Evolutionary conservation across 2,113 vertebrate species (phyloP), one percentile per base, ranked within the genome.

Genomic region (Pimephales promelas): DNA sequence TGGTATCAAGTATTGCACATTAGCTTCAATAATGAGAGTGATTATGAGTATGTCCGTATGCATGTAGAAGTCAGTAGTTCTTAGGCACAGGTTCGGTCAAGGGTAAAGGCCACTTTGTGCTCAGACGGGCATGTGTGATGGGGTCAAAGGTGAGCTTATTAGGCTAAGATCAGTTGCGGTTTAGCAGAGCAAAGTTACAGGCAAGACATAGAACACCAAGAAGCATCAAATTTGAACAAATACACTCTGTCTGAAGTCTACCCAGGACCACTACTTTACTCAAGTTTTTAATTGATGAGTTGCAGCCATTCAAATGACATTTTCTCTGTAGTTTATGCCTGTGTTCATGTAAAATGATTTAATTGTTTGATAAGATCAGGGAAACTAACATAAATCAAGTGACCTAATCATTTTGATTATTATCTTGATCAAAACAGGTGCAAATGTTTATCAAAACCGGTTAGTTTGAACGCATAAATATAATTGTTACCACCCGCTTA

Each of bases 81-180:
- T 79, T 79, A 45, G 40, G 77, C 18, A 31, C 10, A 64, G 59
- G 24, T 28, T 31, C 2, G 2, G 26, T 62, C 71, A 52, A 83
- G 28, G 57, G 28, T 26, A 76, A 66, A 68, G 20, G 82, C 49
- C 61, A 36, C 61, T 36, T 59, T 79, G 26, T 45, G 56, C 43
- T 72, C 24, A n/a, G 61, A 77, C 47, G 36, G 34, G 0, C 14
- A 49, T 61, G 28, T 75, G 79, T n/a, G 20, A 68, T 66, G 24
- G 34, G 77, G 82, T 84, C 73, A 84, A 45, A 56, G 81, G 64
- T 79, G 75, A 83, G 8, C 47, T 34, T 36, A 54, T 83, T 73
- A 66, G 31, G 5, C 31, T 74, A 31, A 9, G 75, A 83, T 79
- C 70, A 66, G 40, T 64, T 80, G 57, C 57, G 7, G 5, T 81